Percentiles rank a stretch among this genome's conserved stretches.
Evolutionary conservation across 2,113 vertebrate species (phyloP).

Genomic region (Osmerus mordax): DNA sequence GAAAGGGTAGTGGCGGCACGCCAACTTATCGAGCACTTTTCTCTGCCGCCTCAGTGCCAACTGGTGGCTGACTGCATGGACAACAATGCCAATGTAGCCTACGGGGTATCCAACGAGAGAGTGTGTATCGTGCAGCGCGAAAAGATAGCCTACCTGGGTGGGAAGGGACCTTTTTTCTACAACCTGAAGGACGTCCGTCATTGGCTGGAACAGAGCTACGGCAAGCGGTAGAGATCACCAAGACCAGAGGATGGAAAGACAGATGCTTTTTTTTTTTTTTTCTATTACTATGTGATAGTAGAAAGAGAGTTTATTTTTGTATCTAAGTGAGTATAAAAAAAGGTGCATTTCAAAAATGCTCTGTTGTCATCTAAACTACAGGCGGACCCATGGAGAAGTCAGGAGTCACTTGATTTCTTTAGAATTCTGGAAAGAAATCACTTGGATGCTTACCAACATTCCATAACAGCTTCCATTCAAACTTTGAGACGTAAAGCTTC

Average conservation of each 20-base stretch:
- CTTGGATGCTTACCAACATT: conserved; percentile 33
- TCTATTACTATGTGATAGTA: conserved; percentile 15
- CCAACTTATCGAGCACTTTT: conserved; percentile 82
- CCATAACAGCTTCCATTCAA: conserved; percentile 8
- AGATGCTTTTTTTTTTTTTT: background rate
- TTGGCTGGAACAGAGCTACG: conserved; percentile 89
- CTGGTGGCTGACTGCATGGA: conserved; percentile 97
- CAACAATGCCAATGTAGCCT: conserved; percentile 92
- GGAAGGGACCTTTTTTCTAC: conserved; percentile 96
- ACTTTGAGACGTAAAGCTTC: conserved; percentile 16
- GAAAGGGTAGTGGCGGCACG: conserved; percentile 87
- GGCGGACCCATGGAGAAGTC: background rate
- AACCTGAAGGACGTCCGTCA: conserved; percentile 85
- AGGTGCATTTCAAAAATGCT: conserved; percentile 21
- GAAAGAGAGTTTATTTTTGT: conserved; percentile 36
- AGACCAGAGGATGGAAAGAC: background rate
- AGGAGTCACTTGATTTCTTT: background rate
- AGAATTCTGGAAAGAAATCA: conserved; percentile 27
- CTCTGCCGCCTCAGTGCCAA: conserved; percentile 87
- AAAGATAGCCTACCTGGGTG: conserved; percentile 91
- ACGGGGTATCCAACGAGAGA: conserved; percentile 90
- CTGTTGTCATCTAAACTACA: conserved; percentile 13
- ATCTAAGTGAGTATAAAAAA: conserved; percentile 25
- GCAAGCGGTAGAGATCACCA: conserved; percentile 65
- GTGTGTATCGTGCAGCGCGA: conserved; percentile 92